Base-by-base conservation (phyloP, 1,140 invertebrate species). In the Monomorium pharaonis region DNA sequence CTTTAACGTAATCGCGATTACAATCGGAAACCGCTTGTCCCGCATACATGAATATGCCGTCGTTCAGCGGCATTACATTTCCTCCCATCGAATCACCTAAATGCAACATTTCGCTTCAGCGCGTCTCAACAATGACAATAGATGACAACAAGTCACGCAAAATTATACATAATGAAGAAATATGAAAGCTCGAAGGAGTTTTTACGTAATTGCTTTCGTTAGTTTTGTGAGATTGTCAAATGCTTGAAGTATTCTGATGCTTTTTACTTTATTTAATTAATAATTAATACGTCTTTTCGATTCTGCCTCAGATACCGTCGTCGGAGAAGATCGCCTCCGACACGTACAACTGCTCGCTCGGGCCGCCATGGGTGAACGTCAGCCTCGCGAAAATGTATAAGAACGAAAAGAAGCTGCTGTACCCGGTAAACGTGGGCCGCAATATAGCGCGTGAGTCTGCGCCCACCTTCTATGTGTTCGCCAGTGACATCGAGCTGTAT, bases 401-500 rank as follows among this genome's bases (percentile, higher is more conserved):
- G 93, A 96, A 96, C 24, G 96, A 97, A 75, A 98, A 97, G 92
- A 98, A 97, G 90, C 95, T 98, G 0, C 93, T 98, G 0, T 99
- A 98, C 93, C 98, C 98, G 0, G 97, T 99, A 16, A 98, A 99
- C 92, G 97, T 98, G 1, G 98, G 97, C 0, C 95, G 98, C 12
- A 98, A 99, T 92, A 96, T 98, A 16, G 98, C 98, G 0, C 95
- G 98, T 12, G 97, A 98, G 91, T 96, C 97, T 10, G 97, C 98
- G 10, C 94, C 97, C 30, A 98, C 98, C 16, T 96, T 98, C 92
- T 98, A 97, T 93, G 96, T 99, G 51, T 95, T 99, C 81, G 97
- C 98, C 7, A 98, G 98, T 16, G 98, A 98, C 93, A 98, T 98
- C 87, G 98, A 98, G 93, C 96, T 98, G 54, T 98, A 98, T 94